Percentiles rank a stretch among this genome's conserved stretches.
Conservation (phyloP, 2,888 invertebrate species). For the Galerucella pusilla region DNA sequence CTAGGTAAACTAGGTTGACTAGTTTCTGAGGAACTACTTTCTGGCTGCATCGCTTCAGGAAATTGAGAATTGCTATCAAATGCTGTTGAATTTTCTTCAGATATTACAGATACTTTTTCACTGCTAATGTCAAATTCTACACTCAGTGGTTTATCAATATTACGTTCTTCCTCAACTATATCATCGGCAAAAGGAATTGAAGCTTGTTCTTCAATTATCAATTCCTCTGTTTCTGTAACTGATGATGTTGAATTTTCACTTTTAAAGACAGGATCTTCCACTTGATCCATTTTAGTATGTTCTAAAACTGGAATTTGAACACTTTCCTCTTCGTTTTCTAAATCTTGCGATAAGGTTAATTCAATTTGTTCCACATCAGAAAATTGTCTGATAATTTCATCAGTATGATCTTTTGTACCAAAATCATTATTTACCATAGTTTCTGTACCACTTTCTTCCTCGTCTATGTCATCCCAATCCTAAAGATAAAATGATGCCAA, state of each 20-base stretch:
- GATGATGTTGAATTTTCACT: constrained; percentile 15
- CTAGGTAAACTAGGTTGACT: constrained; percentile 8
- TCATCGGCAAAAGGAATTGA: constrained; percentile 31
- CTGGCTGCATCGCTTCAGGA: constrained; percentile 7
- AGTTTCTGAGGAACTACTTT: constrained; percentile 14
- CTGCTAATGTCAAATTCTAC: neutral
- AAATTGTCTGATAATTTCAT: constrained; percentile 29
- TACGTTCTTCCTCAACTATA: constrained; percentile 9
- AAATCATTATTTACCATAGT: constrained; percentile 20
- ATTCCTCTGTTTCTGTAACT: constrained; percentile 18
- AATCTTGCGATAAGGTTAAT: constrained; percentile 26
- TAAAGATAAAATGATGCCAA: constrained; percentile 34
- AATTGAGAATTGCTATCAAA: constrained; percentile 11
- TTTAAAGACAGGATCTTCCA: constrained; percentile 20
- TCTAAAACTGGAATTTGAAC: constrained; percentile 8
- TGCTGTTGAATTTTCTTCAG: constrained; percentile 6
- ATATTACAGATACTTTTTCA: constrained; percentile 3
- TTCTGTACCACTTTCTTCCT: constrained; percentile 31
- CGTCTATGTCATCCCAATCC: constrained; percentile 54
- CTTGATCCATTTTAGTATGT: neutral
- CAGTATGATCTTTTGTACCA: constrained; percentile 16
- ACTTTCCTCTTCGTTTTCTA: constrained; percentile 13
- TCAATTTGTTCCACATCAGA: constrained; percentile 30
- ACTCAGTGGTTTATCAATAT: neutral
- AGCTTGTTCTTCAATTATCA: constrained; percentile 32